Evolutionary conservation across 2,888 invertebrate species (phyloP), one percentile per base, ranked within the genome.

Genomic region (Platerodrilus igneus): DNA sequence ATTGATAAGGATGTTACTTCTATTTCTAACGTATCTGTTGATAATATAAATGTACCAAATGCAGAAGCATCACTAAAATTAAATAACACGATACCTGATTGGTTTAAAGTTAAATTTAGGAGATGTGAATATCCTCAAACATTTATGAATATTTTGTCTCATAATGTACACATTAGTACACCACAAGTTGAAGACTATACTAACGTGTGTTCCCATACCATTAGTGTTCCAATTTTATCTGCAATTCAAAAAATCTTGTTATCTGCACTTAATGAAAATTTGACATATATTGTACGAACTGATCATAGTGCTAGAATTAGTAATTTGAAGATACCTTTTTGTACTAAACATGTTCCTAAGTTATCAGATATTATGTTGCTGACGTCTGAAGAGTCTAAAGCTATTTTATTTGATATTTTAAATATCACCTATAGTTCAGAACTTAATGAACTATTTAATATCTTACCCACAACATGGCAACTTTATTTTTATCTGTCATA

Each of bases 161-260:
- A 78, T 21, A 73, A 77, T 41, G 69, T 78, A 27, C 79, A 81
- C 55, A 76, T 84, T 44, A 79, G 78, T 50, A 73, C 73, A 31
- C 79, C 83, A 0, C 86, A 85, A 69, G 76, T 86, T 4, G 88
- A 89, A 63, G 79, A 85, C 61, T 78, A 76, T 54, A 62, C 64
- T 3, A 72, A 74, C 27, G 68, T 73, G 3, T 77, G 83, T 45
- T 74, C 81, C 4, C 78, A 78, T 51, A 56, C 72, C 4, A 72
- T 78, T 36, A 73, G 77, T 17, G 58, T 83, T 45, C 74, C 78
- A 8, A 77, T 88, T 45, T 54, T 87, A 21, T 67, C 71, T 51
- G 76, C 76, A 41, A 75, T 81, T 31, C 80, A 72, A 47, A 61
- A 61, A 59, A 66, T 68, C 32, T 51, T 66, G 34, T 60, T 55